phyloP scores from a whole-genome alignment of 2,113 vertebrate genomes.

The Pluvialis apricaria region DNA sequence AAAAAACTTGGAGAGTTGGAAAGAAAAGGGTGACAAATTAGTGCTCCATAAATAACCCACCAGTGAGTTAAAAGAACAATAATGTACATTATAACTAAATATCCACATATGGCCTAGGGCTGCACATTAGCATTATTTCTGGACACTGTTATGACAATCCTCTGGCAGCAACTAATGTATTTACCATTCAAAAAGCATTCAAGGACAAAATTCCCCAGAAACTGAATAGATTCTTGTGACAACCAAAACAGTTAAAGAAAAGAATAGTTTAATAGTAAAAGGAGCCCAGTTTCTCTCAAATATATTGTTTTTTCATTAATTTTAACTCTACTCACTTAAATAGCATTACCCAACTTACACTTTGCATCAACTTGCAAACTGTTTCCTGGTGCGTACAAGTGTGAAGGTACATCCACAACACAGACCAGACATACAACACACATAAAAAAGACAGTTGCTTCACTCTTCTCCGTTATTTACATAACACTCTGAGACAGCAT shows the following conservation, averaged over 20 bases:
- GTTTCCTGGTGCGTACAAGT: background rate
- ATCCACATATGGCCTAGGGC: background rate
- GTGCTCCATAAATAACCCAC: background rate
- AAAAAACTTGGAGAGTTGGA: background rate
- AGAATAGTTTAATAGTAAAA: background rate
- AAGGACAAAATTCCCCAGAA: background rate
- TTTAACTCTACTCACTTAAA: background rate
- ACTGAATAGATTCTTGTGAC: background rate
- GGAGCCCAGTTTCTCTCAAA: background rate
- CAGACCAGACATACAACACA: background rate
- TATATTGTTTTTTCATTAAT: background rate
- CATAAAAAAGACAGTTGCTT: background rate
- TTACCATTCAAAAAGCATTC: background rate
- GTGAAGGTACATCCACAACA: background rate
- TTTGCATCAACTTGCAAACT: background rate
- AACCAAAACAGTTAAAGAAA: background rate
- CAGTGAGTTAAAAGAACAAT: background rate
- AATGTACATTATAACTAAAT: background rate
- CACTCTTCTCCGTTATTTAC: background rate
- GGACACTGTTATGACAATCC: background rate
- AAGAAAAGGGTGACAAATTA: background rate
- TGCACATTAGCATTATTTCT: background rate
- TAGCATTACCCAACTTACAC: background rate
- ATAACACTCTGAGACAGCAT: background rate
- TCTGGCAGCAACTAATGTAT: background rate